These are phyloP conservation scores for Coleophora deauratella DNA, from an alignment of 2,888 invertebrate species.

Conservation along the genomic window DNA sequence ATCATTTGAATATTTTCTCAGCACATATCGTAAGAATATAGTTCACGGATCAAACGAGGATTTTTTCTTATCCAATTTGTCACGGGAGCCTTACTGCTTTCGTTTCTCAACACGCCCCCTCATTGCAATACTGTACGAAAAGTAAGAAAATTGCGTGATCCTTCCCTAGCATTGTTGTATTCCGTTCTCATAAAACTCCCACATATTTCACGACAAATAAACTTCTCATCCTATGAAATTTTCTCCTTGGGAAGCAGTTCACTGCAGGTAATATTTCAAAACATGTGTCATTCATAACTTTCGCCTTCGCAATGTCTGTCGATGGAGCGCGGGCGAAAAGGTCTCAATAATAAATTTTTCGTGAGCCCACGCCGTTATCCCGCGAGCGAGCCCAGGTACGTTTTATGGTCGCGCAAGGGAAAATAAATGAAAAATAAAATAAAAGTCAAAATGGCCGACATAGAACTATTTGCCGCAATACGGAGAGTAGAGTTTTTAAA, in stretches of 20 bases:
- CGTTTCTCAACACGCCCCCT: constrained; percentile 47
- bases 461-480: constrained; percentile 69
- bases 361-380: constrained; percentile 68
- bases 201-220: constrained; percentile 73
- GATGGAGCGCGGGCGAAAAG: constrained; percentile 69
- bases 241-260: constrained; percentile 61
- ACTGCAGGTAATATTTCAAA: constrained; percentile 74
- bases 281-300: constrained; percentile 75
- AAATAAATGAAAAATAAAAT: constrained; percentile 75
- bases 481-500: constrained; percentile 47
- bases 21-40: not conserved
- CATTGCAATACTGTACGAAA: constrained; percentile 45
- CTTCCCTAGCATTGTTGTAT: constrained; percentile 64
- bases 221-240: constrained; percentile 70
- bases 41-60: not conserved
- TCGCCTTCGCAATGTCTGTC: constrained; percentile 73
- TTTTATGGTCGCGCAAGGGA: constrained; percentile 71
- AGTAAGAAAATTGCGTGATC: constrained; percentile 63
- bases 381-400: constrained; percentile 68
- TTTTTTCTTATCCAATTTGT: constrained; percentile 66
- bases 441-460: constrained; percentile 71
- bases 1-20: no score
- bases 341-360: constrained; percentile 74
- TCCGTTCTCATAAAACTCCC: constrained; percentile 66
- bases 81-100: constrained; percentile 52